Conservation (phyloP, 2,797 vertebrate species). For the Numenius phaeopus region DNA sequence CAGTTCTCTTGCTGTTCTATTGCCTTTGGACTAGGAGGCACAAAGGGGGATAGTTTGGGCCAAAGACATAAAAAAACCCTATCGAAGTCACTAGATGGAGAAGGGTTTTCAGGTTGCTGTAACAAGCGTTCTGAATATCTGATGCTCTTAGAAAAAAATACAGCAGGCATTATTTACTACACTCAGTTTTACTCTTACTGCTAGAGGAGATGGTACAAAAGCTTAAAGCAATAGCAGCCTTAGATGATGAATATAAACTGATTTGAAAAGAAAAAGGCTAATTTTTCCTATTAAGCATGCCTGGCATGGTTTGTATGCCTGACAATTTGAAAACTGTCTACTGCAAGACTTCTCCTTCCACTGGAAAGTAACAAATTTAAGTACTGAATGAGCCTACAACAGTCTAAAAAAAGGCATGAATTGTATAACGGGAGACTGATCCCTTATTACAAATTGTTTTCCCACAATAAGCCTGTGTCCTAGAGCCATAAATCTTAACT, state of each 20-base stretch:
- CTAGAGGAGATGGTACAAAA: not conserved
- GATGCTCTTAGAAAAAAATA: not conserved
- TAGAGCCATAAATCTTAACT: not conserved
- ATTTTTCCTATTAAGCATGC: not conserved
- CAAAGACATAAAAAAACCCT: not conserved
- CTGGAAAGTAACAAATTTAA: not conserved
- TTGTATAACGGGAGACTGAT: not conserved
- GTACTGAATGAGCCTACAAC: not conserved
- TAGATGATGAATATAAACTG: not conserved
- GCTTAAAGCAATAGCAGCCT: not conserved
- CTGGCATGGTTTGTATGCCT: not conserved
- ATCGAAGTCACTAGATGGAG: not conserved
- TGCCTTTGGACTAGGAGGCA: not conserved
- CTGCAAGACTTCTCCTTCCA: not conserved
- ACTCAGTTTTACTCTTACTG: not conserved
- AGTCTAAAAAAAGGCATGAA: not conserved
- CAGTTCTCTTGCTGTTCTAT: not conserved
- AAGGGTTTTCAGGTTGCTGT: not conserved
- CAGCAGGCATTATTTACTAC: not conserved
- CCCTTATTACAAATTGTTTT: not conserved
- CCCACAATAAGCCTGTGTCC: not conserved
- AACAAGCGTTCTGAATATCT: not conserved
- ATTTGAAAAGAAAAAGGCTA: not conserved
- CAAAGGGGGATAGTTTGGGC: not conserved
- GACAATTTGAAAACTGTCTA: not conserved